Conservation (phyloP, 2,113 vertebrate genomes). For the Anarhynchus alexandrinus region DNA sequence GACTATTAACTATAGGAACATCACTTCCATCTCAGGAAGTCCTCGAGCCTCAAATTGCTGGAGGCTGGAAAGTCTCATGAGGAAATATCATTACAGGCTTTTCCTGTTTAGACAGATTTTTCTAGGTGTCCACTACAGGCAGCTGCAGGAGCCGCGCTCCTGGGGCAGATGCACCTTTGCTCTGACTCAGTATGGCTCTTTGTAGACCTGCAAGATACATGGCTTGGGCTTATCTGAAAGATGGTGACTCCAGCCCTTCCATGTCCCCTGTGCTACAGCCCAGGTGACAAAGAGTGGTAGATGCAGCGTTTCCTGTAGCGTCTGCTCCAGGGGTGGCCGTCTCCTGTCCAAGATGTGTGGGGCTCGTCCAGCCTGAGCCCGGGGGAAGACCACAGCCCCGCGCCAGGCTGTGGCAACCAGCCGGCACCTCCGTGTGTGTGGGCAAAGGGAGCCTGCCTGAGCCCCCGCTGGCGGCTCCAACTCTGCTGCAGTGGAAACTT, state of each 20-base stretch:
- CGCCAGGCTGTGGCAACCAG: background rate
- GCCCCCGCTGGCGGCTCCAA: rapidly evolving
- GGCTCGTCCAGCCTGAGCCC: background rate
- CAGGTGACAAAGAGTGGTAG: background rate
- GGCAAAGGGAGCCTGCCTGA: rapidly evolving
- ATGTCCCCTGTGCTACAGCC: background rate
- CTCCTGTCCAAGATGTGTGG: background rate
- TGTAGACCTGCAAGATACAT: background rate
- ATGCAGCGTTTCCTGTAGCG: background rate
- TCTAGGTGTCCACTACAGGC: background rate
- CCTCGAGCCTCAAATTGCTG: background rate
- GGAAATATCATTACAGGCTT: background rate
- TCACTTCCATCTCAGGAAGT: conserved; percentile 6
- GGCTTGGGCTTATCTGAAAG: background rate
- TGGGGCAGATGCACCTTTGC: background rate
- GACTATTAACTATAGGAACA: background rate
- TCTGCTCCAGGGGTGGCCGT: background rate
- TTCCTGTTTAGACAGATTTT: background rate
- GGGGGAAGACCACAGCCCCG: background rate
- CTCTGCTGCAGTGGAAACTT: background rate
- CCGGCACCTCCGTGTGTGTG: rapidly evolving
- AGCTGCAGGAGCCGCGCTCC: background rate
- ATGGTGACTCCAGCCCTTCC: background rate
- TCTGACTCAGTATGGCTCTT: background rate
- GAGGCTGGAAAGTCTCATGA: background rate